Percentiles rank a stretch among this genome's conserved stretches.
phyloP scores from a whole-genome alignment of 2,888 invertebrate species.

The Eurytoma californica region DNA sequence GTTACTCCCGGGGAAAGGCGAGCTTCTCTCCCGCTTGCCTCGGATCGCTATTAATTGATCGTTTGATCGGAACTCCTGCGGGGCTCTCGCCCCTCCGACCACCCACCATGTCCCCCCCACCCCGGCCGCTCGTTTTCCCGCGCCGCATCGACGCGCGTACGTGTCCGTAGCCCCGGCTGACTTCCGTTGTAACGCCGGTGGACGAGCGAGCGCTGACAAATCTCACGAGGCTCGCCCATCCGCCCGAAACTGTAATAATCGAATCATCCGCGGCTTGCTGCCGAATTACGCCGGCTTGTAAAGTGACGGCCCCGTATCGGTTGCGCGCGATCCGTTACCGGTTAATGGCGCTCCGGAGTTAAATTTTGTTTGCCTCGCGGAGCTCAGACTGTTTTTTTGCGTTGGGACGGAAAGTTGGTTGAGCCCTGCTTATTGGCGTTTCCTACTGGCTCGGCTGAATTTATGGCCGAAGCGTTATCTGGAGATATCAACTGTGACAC shows the following conservation, averaged over 20 bases:
- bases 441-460: slow-evolving; percentile 10
- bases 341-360: slow-evolving; percentile 26
- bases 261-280: slow-evolving; percentile 24
- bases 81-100: slow-evolving; percentile 57
- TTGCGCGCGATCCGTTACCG: background rate
- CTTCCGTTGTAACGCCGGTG: slow-evolving; percentile 3
- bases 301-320: background rate
- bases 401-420: background rate
- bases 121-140: background rate
- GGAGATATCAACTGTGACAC: slow-evolving; percentile 2
- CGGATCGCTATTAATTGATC: slow-evolving; percentile 70
- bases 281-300: slow-evolving; percentile 10
- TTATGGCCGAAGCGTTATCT: background rate
- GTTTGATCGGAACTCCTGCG: slow-evolving; percentile 70
- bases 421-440: background rate
- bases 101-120: background rate
- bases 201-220: background rate
- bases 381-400: background rate
- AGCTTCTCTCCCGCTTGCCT: slow-evolving; percentile 59
- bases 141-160: background rate
- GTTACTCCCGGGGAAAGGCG: slow-evolving; percentile 64
- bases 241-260: slow-evolving; percentile 26
- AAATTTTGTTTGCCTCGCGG: slow-evolving; percentile 24
- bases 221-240: slow-evolving; percentile 8
- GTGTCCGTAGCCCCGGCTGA: background rate